Percentiles rank a stretch among this genome's conserved stretches.
These are phyloP conservation scores for Alexandromys fortis DNA, from an alignment of 2,113 vertebrate genomes.

Conservation along the genomic window DNA sequence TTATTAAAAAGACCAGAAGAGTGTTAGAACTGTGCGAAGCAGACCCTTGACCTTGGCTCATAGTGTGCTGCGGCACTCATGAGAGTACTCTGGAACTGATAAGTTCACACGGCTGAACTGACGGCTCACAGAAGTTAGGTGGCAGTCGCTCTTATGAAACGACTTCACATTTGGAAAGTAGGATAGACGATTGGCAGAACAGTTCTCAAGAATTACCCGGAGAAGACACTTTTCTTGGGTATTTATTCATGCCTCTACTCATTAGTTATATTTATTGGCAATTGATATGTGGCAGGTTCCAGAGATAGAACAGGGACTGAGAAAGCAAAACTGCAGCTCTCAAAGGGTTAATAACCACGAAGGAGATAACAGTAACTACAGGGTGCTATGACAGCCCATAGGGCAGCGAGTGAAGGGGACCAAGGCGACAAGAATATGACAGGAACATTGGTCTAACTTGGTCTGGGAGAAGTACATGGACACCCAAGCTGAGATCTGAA, in stretches of 20 bases:
- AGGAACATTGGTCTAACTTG: not conserved
- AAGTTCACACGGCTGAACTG: slow-evolving; percentile 12
- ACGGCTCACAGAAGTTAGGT: not conserved
- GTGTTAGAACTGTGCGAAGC: not conserved
- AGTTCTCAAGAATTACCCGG: not conserved
- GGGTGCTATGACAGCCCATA: not conserved
- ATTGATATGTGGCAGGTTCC: not conserved
- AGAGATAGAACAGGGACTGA: not conserved
- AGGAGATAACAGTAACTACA: not conserved
- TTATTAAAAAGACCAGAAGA: not conserved
- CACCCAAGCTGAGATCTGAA: not conserved
- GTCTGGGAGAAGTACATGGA: not conserved
- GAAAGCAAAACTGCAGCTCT: not conserved
- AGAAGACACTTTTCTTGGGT: not conserved
- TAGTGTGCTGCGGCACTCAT: not conserved
- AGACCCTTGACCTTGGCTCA: slow-evolving; percentile 15
- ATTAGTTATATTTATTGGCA: slow-evolving; percentile 29
- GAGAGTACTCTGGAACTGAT: slow-evolving; percentile 30
- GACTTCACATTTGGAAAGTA: slow-evolving; percentile 38
- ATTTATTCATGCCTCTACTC: not conserved
- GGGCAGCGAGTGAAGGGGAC: not conserved
- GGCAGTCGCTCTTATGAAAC: slow-evolving; percentile 20
- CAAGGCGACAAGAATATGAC: not conserved
- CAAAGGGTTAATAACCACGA: not conserved
- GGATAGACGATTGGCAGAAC: not conserved